Evolutionary conservation across 2,888 invertebrate genomes (phyloP), one percentile per base, ranked within the genome.

Genomic region (Stenodera caucasica): DNA sequence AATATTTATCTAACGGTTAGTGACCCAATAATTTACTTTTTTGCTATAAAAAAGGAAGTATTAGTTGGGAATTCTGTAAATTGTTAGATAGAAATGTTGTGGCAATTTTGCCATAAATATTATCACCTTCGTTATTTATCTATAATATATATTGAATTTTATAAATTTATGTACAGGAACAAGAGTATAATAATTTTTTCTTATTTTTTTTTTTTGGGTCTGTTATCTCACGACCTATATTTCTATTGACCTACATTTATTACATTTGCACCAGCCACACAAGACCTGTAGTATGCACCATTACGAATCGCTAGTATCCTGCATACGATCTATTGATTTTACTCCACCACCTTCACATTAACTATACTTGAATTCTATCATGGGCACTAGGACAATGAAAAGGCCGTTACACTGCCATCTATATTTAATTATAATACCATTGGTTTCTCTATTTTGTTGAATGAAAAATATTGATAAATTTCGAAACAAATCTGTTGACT

Each of bases 301-400:
- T 54, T 40, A 40, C 45, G 45, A 15, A 29, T 45, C 51, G 53
- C 54, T 57, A 52, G 50, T 55, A 53, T 57, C 56, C 62, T 62
- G 58, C 58, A 58, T 55, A 56, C 58, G 49, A 62, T 59, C 57
- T 62, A 62, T 62, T 59, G 62, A 62, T 62, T 53, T 62, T 62
- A 58, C 58, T 56, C 52, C 58, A 51, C 50, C 53, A 29, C 57
- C 26, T 23, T 35, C 11, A 45, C 21, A 21, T 11, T 12, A 45
- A 0, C 1, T 18, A 21, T 18, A 18, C 40, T 21, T 45, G 45
- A 21, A 45, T 45, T 45, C 21, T 45, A 45, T 45, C 45, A 45
- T 45, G 11, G 45, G 21, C 45, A 45, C 21, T 21, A 18, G 45
- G 45, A 21, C 12, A 45, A 45, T 11, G 18, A 12, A 21, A 45